Conservation (phyloP, 2,113 vertebrate genomes). For the Xenus cinereus region DNA sequence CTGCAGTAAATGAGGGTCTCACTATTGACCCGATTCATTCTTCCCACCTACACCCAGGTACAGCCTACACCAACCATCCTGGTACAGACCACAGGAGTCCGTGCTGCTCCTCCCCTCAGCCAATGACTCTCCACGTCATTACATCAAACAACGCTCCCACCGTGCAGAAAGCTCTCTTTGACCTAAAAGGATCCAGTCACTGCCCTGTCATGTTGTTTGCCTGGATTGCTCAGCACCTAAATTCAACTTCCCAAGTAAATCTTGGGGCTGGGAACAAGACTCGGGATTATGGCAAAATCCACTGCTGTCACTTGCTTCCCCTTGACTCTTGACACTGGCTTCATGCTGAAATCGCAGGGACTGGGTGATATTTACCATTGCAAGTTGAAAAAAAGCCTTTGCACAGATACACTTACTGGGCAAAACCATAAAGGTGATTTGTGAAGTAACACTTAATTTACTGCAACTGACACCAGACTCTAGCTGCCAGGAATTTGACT, state of each 20-base stretch:
- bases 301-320: not conserved
- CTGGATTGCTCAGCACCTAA: not conserved
- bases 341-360: not conserved
- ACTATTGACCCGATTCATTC: not conserved
- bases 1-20: not conserved
- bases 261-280: not conserved
- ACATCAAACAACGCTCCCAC: not conserved
- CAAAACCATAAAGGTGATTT: conserved; percentile 69
- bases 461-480: conserved; percentile 48
- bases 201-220: not conserved
- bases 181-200: not conserved
- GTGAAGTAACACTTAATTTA: conserved; percentile 68
- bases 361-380: not conserved
- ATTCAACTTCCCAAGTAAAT: not conserved
- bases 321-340: not conserved
- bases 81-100: not conserved
- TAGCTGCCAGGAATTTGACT: conserved; percentile 71
- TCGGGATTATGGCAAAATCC: not conserved
- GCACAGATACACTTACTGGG: conserved; percentile 10
- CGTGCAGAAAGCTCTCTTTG: not conserved
- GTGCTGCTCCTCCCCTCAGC: not conserved
- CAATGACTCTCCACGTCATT: not conserved
- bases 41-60: not conserved
- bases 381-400: not conserved
- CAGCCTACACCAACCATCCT: not conserved